Base-by-base conservation (phyloP, 1,140 invertebrate species). In the Polyergus mexicanus region DNA sequence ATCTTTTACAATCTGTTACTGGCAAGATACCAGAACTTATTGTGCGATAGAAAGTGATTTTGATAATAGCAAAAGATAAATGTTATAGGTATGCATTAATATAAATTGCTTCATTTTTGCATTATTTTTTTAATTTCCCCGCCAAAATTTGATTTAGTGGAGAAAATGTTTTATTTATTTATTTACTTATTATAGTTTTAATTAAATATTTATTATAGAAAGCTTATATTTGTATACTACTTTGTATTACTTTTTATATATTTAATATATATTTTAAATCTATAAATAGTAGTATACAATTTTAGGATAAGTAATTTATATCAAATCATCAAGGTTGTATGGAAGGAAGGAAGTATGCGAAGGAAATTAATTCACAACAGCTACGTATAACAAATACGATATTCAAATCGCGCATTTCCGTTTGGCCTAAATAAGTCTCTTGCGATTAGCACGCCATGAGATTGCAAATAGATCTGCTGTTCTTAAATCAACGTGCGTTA, bases 361-460 rank as follows among this genome's bases (percentile, higher is more conserved):
- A 65, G n/a, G 10, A 22, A 28, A 56, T 32, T n/a, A 5, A 65
- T 25, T 16, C 44, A 6, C 22, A 56, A 28, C 35, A 60, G 19
- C 8, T 13, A 58, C 35, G 32, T 41, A 0, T 11, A 16, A 71
- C 28, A 56, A 78, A 28, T 32, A 41, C 13, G 60, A 71, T 77
- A 88, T 89, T 87, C 60, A 32, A 54, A 44, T 51, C 80, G 32
- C 41, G 19, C 75, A 78, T 80, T 89, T 88, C 88, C 77, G 81
- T n/a, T 83, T 71, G 83, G 25, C 72, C 76, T 71, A 75, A 56
- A 90, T 90, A 66, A 88, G 83, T 88, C 85, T 81, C 35, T 51
- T 19, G 69, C 38, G 35, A 71, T 91, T 89, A 84, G 84, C 77
- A 51, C 35, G 35, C 16, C 19, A 16, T 32, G 38, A 32, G 83